Conservation (phyloP, 2,113 vertebrate species). For the Pavo muticus region DNA sequence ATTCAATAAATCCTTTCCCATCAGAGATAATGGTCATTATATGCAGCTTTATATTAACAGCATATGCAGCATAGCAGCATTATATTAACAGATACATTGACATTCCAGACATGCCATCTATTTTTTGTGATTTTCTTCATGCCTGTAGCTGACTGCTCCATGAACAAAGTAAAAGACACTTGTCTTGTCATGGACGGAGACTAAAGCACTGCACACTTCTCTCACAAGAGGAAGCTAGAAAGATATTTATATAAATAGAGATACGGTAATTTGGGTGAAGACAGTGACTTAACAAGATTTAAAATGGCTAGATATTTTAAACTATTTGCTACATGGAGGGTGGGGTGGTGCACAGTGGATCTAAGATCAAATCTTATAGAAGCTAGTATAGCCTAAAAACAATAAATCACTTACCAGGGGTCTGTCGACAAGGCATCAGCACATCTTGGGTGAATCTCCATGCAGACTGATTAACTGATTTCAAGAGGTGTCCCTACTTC, state of each 20-base stretch:
- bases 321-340: background rate
- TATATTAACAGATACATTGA: too few relatives aligned
- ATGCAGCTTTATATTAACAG: too few relatives aligned
- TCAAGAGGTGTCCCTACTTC: background rate
- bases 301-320: background rate
- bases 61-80: too few relatives aligned
- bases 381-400: background rate
- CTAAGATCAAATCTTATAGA: background rate
- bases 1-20: too few relatives aligned
- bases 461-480: background rate
- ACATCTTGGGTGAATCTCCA: too few relatives aligned
- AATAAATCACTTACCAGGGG: background rate
- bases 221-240: background rate
- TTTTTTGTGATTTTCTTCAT: too few relatives aligned
- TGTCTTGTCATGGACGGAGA: background rate
- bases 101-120: too few relatives aligned
- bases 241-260: background rate
- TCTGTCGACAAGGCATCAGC: background rate
- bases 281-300: background rate
- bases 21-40: too few relatives aligned
- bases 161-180: too few relatives aligned
- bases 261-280: background rate
- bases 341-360: background rate
- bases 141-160: too few relatives aligned
- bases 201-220: background rate